A percentile compares a stretch with the other conserved stretches of the same genome.
These are phyloP conservation scores for Phrynosoma blainvillii DNA, from an alignment of 2,113 vertebrate species.

Conservation along the genomic window DNA sequence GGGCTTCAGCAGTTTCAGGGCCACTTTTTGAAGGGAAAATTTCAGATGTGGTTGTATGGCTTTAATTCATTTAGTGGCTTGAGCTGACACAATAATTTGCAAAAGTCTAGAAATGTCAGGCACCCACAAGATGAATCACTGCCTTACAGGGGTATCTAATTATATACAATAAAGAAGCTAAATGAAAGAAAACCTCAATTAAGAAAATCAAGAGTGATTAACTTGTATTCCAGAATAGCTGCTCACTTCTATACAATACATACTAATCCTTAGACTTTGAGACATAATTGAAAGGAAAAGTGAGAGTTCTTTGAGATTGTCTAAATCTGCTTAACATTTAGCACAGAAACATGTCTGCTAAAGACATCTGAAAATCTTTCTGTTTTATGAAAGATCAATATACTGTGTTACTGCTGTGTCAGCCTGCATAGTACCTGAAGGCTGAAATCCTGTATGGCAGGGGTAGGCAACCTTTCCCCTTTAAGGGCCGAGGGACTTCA, in stretches of 20 bases:
- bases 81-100: slow-evolving; percentile 7
- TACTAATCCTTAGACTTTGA: not conserved
- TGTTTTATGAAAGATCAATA: not conserved
- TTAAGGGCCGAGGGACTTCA: too few relatives aligned
- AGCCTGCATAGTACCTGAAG: not conserved
- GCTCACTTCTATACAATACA: not conserved
- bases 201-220: slow-evolving; percentile 9
- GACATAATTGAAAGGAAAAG: not conserved
- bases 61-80: slow-evolving; percentile 48
- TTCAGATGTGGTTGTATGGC: not conserved
- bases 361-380: not conserved
- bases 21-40: slow-evolving; percentile 17
- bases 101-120: slow-evolving; percentile 54
- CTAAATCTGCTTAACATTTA: not conserved
- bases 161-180: slow-evolving; percentile 44
- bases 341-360: too few relatives aligned
- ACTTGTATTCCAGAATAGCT: not conserved
- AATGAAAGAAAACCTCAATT: slow-evolving; percentile 39
- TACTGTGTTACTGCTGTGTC: not conserved
- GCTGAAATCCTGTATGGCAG: too few relatives aligned
- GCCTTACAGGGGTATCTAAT: slow-evolving; percentile 44
- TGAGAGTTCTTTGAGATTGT: not conserved
- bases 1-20: slow-evolving; percentile 41
- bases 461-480: too few relatives aligned
- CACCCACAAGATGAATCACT: slow-evolving; percentile 44